Conservation (phyloP, 1,140 invertebrate species). For the Drosophila rufa region DNA sequence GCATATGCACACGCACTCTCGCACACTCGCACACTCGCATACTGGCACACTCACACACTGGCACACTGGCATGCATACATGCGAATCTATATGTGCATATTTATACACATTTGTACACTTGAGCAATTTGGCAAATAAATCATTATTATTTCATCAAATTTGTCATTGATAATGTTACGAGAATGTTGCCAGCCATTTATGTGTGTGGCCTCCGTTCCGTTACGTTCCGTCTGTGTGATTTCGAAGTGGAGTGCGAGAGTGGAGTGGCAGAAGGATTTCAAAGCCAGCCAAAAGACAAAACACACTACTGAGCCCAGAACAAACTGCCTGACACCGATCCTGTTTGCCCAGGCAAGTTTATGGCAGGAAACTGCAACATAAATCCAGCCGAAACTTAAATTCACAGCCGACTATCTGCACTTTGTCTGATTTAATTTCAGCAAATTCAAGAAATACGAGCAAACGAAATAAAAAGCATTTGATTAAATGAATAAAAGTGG, state of each 20-base stretch:
- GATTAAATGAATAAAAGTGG: background rate
- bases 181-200: conserved; percentile 62
- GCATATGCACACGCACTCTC: conserved; percentile 32
- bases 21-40: background rate
- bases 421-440: conserved; percentile 20
- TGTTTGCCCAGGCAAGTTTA: conserved; percentile 45
- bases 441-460: conserved; percentile 16
- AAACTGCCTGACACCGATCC: conserved; percentile 32
- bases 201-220: conserved; percentile 20
- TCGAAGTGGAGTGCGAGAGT: conserved; percentile 2
- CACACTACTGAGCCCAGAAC: conserved; percentile 41
- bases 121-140: conserved; percentile 82
- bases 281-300: conserved; percentile 44
- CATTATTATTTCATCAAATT: conserved; percentile 84
- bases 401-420: conserved; percentile 21
- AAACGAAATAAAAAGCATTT: conserved; percentile 2
- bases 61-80: conserved; percentile 14
- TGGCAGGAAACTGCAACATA: conserved; percentile 48
- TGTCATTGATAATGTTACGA: conserved; percentile 78
- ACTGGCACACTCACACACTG: background rate
- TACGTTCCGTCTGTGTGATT: conserved; percentile 20
- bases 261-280: conserved; percentile 43
- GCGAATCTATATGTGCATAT: conserved; percentile 41
- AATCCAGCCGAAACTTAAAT: conserved; percentile 41
- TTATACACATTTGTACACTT: conserved; percentile 64